phyloP scores from a whole-genome alignment of 2,888 invertebrate genomes.

The Acrobasis consociella region DNA sequence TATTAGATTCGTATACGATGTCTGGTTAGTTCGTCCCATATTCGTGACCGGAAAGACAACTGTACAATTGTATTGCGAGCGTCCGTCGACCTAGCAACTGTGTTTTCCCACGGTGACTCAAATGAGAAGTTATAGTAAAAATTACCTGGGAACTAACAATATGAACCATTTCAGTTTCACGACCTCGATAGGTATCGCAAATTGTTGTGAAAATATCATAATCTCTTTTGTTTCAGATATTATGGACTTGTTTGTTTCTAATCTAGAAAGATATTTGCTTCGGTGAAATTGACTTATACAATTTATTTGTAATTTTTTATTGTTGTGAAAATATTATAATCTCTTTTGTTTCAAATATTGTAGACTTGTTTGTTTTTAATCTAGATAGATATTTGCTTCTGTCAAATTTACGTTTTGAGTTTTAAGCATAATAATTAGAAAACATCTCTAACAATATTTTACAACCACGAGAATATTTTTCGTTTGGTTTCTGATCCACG shows the following conservation, averaged over 20 bases:
- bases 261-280: background rate
- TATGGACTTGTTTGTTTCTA: constrained; percentile 1
- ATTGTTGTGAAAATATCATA: constrained; percentile 1
- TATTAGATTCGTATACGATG: constrained; percentile 21
- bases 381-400: background rate
- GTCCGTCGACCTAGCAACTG: constrained; percentile 23
- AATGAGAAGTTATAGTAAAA: constrained; percentile 22
- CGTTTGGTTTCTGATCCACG: too few species aligned
- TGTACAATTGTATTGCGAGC: constrained; percentile 5
- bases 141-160: constrained; percentile 13
- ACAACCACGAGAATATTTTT: too few species aligned
- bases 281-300: too few species aligned
- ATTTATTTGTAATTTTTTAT: background rate
- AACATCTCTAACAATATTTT: too few species aligned
- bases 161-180: constrained; percentile 14
- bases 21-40: constrained; percentile 20
- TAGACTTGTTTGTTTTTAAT: constrained; percentile 1
- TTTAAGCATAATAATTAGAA: too few species aligned
- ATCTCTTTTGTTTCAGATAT: background rate
- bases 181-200: background rate
- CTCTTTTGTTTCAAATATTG: background rate
- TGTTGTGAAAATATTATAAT: background rate
- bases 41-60: constrained; percentile 24
- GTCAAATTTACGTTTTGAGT: too few species aligned
- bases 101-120: constrained; percentile 21